A percentile compares a stretch with the other conserved stretches of the same genome.
phyloP scores from a whole-genome alignment of 2,888 invertebrate species.

The Phengaris arion region DNA sequence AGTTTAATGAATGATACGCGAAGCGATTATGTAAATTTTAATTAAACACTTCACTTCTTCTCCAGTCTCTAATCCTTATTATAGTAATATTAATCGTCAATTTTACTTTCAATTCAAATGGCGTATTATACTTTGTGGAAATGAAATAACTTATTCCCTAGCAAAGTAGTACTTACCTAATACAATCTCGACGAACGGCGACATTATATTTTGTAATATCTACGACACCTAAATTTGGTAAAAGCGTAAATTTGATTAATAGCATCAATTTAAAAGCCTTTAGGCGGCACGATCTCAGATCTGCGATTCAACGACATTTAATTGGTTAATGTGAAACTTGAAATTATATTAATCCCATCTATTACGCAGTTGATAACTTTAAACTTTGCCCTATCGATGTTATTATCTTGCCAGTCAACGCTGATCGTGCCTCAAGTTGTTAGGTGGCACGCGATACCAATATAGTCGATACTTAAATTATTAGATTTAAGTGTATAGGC shows the following conservation, averaged over 20 bases:
- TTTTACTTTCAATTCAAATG: neutral
- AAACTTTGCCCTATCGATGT: slow-evolving; percentile 36
- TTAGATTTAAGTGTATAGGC: neutral
- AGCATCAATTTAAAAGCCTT: neutral
- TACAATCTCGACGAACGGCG: neutral
- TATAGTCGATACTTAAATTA: slow-evolving; percentile 57
- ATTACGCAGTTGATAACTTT: slow-evolving; percentile 1
- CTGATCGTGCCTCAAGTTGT: slow-evolving; percentile 49
- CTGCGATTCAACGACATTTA: neutral
- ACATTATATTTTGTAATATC: neutral
- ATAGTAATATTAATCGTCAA: neutral
- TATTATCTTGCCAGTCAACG: slow-evolving; percentile 61
- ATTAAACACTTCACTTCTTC: neutral
- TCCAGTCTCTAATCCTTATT: neutral
- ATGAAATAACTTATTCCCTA: neutral
- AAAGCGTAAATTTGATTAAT: neutral
- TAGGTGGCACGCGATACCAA: slow-evolving; percentile 55
- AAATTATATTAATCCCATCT: neutral
- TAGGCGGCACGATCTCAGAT: neutral
- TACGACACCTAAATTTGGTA: neutral
- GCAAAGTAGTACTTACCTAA: neutral
- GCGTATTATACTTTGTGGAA: neutral
- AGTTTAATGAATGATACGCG: neutral
- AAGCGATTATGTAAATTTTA: neutral
- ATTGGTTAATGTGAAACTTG: neutral